A percentile compares a stretch with the other conserved stretches of the same genome.
Evolutionary conservation across 2,888 invertebrate species (phyloP).

Genomic region (Proisotoma minuta): DNA sequence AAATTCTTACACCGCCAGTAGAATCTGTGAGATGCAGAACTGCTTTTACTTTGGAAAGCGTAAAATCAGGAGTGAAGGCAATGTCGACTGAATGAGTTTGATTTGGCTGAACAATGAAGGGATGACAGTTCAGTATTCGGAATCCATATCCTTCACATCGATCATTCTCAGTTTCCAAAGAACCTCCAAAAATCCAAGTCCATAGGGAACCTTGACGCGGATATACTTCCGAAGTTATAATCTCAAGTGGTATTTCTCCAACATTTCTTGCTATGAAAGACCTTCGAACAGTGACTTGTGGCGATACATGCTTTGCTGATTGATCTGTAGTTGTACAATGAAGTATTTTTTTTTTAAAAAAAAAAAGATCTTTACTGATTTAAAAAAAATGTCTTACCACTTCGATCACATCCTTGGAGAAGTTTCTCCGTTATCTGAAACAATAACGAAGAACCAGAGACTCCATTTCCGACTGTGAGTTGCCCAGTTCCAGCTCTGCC

Average conservation of each 20-base stretch:
- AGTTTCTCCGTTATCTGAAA: slow-evolving; percentile 74
- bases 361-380: neutral
- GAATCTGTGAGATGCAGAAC: slow-evolving; percentile 54
- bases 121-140: slow-evolving; percentile 67
- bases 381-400: slow-evolving; percentile 52
- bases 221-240: slow-evolving; percentile 50
- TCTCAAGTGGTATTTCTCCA: slow-evolving; percentile 79
- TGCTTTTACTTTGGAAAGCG: slow-evolving; percentile 67
- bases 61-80: slow-evolving; percentile 83
- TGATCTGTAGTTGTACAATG: slow-evolving; percentile 47
- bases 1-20: slow-evolving; percentile 40
- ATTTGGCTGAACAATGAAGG: slow-evolving; percentile 68
- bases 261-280: slow-evolving; percentile 81
- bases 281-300: slow-evolving; percentile 69
- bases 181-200: slow-evolving; percentile 36
- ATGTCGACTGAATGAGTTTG: slow-evolving; percentile 73
- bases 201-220: slow-evolving; percentile 42
- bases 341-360: neutral
- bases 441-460: slow-evolving; percentile 68
- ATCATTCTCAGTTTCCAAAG: slow-evolving; percentile 30
- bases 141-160: slow-evolving; percentile 76
- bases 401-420: slow-evolving; percentile 56
- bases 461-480: slow-evolving; percentile 82
- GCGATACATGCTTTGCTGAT: slow-evolving; percentile 53
- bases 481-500: slow-evolving; percentile 81